Base-by-base conservation (phyloP, 2,797 vertebrate species). In the Tinamus major region DNA sequence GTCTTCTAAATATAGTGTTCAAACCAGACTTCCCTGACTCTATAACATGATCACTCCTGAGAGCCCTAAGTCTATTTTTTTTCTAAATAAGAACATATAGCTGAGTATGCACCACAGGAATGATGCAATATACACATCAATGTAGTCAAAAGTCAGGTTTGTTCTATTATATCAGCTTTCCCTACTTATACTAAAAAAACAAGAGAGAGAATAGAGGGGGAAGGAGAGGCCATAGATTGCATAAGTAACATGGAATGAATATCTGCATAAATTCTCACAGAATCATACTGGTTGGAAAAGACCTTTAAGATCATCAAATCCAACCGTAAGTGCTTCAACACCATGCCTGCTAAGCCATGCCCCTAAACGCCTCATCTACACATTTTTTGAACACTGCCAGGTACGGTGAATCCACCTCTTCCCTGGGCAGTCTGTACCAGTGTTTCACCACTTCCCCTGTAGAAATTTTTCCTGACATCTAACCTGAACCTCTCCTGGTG, bases 11-110 rank as follows among this genome's bases (percentile, higher is more conserved):
- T 82, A 85, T 63, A 90, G 46, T 79, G 81, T 85, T 94, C 87
- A 82, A 94, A 89, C 55, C 58, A 87, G 84, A 90, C 55, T 87
- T 95, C 84, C 80, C 90, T 56, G 88, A 75, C 49, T 74, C 79
- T 24, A 0, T 67, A 69, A 82, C 69, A 92, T 71, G 79, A 82
- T 71, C 68, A 62, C 33, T 75, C 94, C 88, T 94, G 26, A 17
- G 80, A 76, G 89, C 53, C 59, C 79, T 83, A 95, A 92, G 53
- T 64, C 85, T 87, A 65, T 61, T 46, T 82, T 82, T 97, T 77
- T 53, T 85, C 74, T 97, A 61, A 84, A 91, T 85, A 89, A 93
- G 63, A 59, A 35, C 87, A 80, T 26, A 42, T 42, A 46, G 75
- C 71, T 85, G 61, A 74, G 76, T 82, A 63, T 79, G 26, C 21